phyloP scores from a whole-genome alignment of 2,888 invertebrate genomes.

The Caradrina clavipalpis region DNA sequence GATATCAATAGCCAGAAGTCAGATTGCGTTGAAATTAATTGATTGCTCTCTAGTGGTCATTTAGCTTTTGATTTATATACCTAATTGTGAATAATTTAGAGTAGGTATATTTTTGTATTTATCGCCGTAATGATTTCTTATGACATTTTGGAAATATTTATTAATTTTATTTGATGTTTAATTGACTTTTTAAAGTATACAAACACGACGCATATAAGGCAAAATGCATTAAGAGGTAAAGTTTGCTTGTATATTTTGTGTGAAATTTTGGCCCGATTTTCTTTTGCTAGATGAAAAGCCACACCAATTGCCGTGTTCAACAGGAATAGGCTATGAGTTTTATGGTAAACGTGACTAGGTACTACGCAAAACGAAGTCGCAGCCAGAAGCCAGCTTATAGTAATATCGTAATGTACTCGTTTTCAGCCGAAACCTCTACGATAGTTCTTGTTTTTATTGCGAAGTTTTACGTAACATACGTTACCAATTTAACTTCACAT shows the following conservation, averaged over 20 bases:
- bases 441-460: slow-evolving; percentile 7
- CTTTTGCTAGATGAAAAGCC: no score
- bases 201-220: no score
- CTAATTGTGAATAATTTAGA: not conserved
- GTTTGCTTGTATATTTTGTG: no score
- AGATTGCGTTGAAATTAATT: slow-evolving; percentile 49
- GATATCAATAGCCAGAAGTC: slow-evolving; percentile 51
- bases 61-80: slow-evolving; percentile 16
- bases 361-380: no score
- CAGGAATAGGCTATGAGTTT: not conserved
- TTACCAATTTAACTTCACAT: slow-evolving; percentile 6
- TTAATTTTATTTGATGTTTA: no score
- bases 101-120: not conserved
- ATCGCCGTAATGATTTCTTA: not conserved
- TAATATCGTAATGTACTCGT: not conserved
- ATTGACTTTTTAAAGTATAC: no score
- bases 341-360: not conserved
- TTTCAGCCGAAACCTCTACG: not conserved
- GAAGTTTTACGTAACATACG: slow-evolving; percentile 3
- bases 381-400: no score
- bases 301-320: no score
- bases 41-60: slow-evolving; percentile 26
- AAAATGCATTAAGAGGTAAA: no score
- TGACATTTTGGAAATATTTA: not conserved
- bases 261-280: no score